These are phyloP conservation scores for Paramuricea clavata DNA, from an alignment of 92 coral and sea anemone genomes.

Conservation along the genomic window DNA sequence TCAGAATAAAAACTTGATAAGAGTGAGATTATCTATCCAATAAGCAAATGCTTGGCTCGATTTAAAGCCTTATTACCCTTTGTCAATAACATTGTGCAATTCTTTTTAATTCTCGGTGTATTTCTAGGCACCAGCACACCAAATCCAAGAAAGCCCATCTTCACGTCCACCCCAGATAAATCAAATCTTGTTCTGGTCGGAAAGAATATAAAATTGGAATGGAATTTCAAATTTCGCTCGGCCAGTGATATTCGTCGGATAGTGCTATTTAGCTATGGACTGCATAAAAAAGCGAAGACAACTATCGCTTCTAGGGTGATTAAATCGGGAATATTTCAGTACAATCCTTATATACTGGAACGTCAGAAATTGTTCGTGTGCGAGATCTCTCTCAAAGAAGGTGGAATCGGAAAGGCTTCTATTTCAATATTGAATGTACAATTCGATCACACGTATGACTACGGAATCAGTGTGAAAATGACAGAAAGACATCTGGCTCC, in stretches of 20 bases:
- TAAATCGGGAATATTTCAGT: background rate
- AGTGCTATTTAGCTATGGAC: background rate
- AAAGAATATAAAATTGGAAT: slow-evolving; percentile 21
- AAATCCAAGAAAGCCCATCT: background rate
- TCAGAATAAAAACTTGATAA: too few relatives aligned
- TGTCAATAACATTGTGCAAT: background rate
- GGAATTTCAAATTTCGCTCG: slow-evolving; percentile 29
- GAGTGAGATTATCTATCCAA: too few relatives aligned
- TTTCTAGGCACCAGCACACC: slow-evolving; percentile 8
- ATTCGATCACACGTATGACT: slow-evolving; percentile 21
- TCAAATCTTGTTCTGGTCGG: slow-evolving; percentile 26
- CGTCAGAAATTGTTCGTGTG: background rate
- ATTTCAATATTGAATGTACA: slow-evolving; percentile 12
- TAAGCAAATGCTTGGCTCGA: too few relatives aligned
- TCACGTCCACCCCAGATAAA: slow-evolving; percentile 6
- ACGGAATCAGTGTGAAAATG: slow-evolving; percentile 24
- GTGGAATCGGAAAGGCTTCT: slow-evolving; percentile 25
- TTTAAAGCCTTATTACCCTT: background rate
- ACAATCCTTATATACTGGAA: background rate
- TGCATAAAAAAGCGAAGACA: background rate
- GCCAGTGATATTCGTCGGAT: slow-evolving; percentile 1
- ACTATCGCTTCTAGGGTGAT: background rate
- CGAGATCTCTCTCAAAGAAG: background rate
- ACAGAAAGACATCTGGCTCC: background rate
- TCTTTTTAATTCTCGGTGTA: background rate